Evolutionary conservation across 1,140 invertebrate genomes (phyloP), one percentile per base, ranked within the genome.

Genomic region (Drosophila teissieri): DNA sequence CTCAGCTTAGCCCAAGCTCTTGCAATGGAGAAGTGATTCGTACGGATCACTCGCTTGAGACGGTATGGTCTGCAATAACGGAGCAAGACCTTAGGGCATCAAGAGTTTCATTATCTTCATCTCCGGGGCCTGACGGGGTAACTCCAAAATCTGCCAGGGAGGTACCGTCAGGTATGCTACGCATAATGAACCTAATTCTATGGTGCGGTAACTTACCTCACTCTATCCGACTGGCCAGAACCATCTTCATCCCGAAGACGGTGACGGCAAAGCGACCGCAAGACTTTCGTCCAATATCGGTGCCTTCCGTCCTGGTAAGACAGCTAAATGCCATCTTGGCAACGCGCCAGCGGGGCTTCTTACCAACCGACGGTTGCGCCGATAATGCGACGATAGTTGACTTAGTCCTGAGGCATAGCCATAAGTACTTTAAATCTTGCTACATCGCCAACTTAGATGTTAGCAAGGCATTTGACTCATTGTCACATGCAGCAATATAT

Each of bases 131-230:
- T 10, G 65, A 70, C 17, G 51, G 65, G 27, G 44, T 40, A 31
- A 15, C 65, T 44, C 36, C 57, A 15, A 62, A 31, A 51, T 22
- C 37, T 39, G 49, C 34, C 34, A 44, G 36, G 40, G 62, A 17
- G 46, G 55, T 75, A 27, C 46, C 58, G 14, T 39, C 37, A 39
- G 37, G 37, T n/a, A 14, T n/a, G 37, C 37, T 39, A 6, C 37
- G 14, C 14, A 64, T 65, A 57, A 65, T 75, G 68, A 75, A 65
- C 53, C 39, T 75, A 14, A 65, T 65, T 22, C 31, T 65, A 10
- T 76, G 54, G 61, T 67, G 61, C 37, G 69, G 57, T 3, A 46
- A 60, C 5, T 12, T 73, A 42, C 53, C 53, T 3, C 8, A 12
- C 40, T 46, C 12, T 37, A 72, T 72, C 53, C 37, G 58, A 53